A percentile compares a stretch with the other conserved stretches of the same genome.
Conservation (phyloP, 2,888 invertebrate genomes). For the Hirudinaria manillensis region DNA sequence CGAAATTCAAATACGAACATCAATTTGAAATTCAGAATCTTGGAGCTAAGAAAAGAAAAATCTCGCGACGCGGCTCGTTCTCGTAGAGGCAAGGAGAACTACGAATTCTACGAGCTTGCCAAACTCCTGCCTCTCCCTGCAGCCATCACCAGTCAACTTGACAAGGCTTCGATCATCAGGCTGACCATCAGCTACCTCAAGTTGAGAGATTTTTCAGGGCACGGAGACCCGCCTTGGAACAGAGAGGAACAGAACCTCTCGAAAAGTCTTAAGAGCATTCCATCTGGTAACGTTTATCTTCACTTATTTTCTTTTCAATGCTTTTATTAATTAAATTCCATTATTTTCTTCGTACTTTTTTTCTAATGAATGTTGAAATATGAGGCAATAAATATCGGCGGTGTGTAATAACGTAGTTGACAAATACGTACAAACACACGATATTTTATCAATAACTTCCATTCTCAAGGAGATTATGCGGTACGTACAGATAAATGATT, state of each 20-base stretch:
- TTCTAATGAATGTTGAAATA: not conserved
- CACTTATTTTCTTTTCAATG: no score
- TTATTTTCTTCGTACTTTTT: not conserved
- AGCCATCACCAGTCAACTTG: constrained; percentile 88
- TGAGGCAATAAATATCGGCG: not conserved
- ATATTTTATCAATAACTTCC: no score
- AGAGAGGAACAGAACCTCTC: constrained; percentile 41
- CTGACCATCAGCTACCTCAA: constrained; percentile 91
- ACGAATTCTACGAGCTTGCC: constrained; percentile 87
- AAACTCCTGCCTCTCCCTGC: constrained; percentile 86
- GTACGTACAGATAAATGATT: no score
- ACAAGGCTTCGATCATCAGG: constrained; percentile 91
- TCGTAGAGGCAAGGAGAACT: constrained; percentile 90
- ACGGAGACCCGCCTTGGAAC: constrained; percentile 93
- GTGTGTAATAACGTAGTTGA: not conserved
- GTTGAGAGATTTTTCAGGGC: constrained; percentile 89
- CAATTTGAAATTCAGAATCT: constrained; percentile 45
- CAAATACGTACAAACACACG: no score
- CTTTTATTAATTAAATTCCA: no score
- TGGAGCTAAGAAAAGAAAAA: constrained; percentile 71
- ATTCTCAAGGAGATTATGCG: no score
- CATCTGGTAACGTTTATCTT: not conserved
- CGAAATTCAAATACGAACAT: no score
- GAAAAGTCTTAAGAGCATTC: constrained; percentile 34
- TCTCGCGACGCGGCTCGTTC: constrained; percentile 93